Percentiles rank a stretch among this genome's conserved stretches.
phyloP scores from a whole-genome alignment of 2,888 invertebrate species.

The Plagiodera versicolora region DNA sequence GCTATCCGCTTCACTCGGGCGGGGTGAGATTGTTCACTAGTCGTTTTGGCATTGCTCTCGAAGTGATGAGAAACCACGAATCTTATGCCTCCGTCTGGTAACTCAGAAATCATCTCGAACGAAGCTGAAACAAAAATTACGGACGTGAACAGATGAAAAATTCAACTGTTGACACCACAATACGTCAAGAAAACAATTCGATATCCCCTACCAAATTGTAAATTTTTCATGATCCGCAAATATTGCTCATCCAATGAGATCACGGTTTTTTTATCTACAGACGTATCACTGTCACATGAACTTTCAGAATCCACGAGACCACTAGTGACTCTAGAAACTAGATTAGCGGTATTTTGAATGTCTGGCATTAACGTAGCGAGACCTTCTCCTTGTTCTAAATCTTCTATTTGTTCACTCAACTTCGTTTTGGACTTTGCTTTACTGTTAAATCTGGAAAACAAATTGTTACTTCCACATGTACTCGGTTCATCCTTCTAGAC shows the following conservation, averaged over 20 bases:
- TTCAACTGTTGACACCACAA: too few relatives aligned
- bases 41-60: conserved; percentile 82
- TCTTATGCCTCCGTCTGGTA: conserved; percentile 70
- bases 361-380: conserved; percentile 87
- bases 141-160: not conserved
- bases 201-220: conserved; percentile 84
- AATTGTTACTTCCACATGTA: conserved; percentile 14
- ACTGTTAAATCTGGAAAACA: conserved; percentile 41
- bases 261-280: conserved; percentile 57
- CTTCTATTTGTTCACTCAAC: conserved; percentile 55
- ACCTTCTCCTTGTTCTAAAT: conserved; percentile 87
- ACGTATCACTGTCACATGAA: conserved; percentile 45
- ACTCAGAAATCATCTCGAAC: conserved; percentile 88
- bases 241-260: conserved; percentile 75
- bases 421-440: conserved; percentile 44
- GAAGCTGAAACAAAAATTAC: conserved; percentile 64
- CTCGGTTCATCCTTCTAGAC: too few relatives aligned
- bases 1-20: conserved; percentile 88
- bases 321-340: conserved; percentile 58
- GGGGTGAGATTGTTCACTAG: conserved; percentile 84
- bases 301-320: conserved; percentile 50
- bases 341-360: conserved; percentile 72
- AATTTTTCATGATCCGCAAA: conserved; percentile 81
- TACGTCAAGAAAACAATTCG: too few relatives aligned
- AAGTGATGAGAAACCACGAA: conserved; percentile 90